These are phyloP conservation scores for Paramacrobiotus metropolitanus DNA, from an alignment of 1,140 invertebrate species.

Conservation along the genomic window DNA sequence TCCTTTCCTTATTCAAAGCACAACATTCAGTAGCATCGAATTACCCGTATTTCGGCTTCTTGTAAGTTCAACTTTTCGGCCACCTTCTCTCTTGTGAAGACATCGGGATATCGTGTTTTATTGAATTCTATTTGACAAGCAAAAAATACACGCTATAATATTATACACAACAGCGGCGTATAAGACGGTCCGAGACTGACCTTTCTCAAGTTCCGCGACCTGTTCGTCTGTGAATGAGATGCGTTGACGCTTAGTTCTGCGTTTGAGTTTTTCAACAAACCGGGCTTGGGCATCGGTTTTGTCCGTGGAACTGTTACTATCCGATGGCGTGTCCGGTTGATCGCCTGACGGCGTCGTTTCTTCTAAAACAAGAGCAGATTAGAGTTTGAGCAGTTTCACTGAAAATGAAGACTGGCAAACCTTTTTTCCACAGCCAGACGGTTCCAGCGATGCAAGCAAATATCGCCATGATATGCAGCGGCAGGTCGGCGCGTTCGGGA, in stretches of 20 bases:
- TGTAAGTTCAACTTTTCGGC: slow-evolving; percentile 94
- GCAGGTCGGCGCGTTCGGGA: too few relatives aligned
- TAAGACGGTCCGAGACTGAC: slow-evolving; percentile 31
- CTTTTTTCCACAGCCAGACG: too few relatives aligned
- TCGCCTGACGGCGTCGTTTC: neutral
- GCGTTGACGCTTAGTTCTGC: slow-evolving; percentile 90
- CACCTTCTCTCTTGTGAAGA: slow-evolving; percentile 84
- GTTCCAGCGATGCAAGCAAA: too few relatives aligned
- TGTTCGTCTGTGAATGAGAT: slow-evolving; percentile 99
- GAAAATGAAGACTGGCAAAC: too few relatives aligned
- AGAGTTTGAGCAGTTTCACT: too few relatives aligned
- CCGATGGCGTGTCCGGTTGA: neutral
- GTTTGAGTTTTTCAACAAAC: slow-evolving; percentile 66
- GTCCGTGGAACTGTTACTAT: slow-evolving; percentile 4
- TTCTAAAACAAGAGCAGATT: neutral
- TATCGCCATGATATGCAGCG: too few relatives aligned
- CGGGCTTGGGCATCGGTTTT: slow-evolving; percentile 71
- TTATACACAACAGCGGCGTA: too few relatives aligned
- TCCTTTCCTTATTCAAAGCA: too few relatives aligned
- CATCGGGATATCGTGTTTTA: slow-evolving; percentile 95
- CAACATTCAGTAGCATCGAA: too few relatives aligned
- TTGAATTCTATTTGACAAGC: slow-evolving; percentile 53
- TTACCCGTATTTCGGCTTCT: slow-evolving; percentile 89
- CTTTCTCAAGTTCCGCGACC: slow-evolving; percentile 97
- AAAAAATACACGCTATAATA: too few relatives aligned